These are phyloP conservation scores for Streptopelia turtur DNA, from an alignment of 2,797 vertebrate species.

Conservation along the genomic window DNA sequence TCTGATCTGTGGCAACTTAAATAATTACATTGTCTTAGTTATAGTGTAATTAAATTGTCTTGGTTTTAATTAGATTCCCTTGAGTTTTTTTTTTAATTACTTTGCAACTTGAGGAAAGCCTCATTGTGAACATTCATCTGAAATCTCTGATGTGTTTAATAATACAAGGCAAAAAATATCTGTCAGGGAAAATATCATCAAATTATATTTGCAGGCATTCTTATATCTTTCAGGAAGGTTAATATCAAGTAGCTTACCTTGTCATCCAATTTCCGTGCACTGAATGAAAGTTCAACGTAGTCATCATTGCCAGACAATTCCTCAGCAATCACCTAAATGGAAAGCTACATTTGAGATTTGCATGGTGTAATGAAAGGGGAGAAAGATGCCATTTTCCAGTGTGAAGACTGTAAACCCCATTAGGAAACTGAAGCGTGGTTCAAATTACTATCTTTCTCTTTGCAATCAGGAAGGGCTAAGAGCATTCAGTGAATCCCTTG, in stretches of 20 bases:
- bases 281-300: constrained; percentile 97
- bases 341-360: constrained; percentile 34
- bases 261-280: constrained; percentile 96
- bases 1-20: constrained; percentile 57
- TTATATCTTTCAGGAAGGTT: constrained; percentile 57
- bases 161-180: constrained; percentile 53
- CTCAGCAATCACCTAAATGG: constrained; percentile 91
- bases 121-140: constrained; percentile 46
- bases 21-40: constrained; percentile 57
- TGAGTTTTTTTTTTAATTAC: constrained; percentile 47
- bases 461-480: neutral
- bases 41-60: constrained; percentile 61
- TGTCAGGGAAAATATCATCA: constrained; percentile 63
- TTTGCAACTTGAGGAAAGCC: constrained; percentile 49
- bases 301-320: constrained; percentile 97
- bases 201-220: constrained; percentile 54
- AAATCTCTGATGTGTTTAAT: constrained; percentile 70
- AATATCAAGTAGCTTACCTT: constrained; percentile 85
- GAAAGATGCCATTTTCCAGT: neutral
- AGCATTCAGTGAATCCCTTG: neutral
- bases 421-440: neutral
- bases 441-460: neutral
- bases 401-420: neutral
- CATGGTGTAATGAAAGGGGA: neutral
- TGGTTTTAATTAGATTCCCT: constrained; percentile 69